phyloP scores from a whole-genome alignment of 2,797 vertebrate species.

The Enteromius fasciolatus region DNA sequence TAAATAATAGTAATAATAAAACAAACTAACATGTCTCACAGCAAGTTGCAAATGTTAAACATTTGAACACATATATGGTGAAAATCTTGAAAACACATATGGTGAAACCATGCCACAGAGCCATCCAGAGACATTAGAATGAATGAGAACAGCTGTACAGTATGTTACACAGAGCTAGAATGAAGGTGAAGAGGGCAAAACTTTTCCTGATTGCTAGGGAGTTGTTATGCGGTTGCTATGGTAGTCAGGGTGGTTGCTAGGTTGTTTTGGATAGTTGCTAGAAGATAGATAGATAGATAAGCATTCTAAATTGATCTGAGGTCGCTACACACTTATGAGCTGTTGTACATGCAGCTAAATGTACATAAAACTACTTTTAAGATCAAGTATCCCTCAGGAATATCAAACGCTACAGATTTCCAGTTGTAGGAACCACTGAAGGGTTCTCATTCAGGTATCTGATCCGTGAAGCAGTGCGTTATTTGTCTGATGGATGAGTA shows the following conservation, averaged over 20 bases:
- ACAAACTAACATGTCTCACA: background rate
- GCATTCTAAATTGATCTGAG: background rate
- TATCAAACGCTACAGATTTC: constrained; percentile 3
- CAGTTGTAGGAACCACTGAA: background rate
- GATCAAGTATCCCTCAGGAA: background rate
- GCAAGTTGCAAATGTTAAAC: background rate
- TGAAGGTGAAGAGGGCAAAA: too few relatives aligned
- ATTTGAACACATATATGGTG: too few relatives aligned
- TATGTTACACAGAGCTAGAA: too few relatives aligned
- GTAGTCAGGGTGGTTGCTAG: too few relatives aligned
- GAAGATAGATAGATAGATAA: background rate
- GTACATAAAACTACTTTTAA: background rate
- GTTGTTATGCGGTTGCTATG: too few relatives aligned
- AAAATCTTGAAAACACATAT: too few relatives aligned
- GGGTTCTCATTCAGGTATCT: constrained; percentile 9
- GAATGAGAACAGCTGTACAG: too few relatives aligned
- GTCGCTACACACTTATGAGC: background rate
- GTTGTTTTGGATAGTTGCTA: too few relatives aligned
- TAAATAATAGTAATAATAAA: background rate
- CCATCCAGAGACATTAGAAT: too few relatives aligned
- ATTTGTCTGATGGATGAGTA: constrained; percentile 42
- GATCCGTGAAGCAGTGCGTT: constrained; percentile 34
- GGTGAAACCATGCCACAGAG: too few relatives aligned
- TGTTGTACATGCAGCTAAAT: background rate
- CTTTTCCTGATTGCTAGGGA: too few relatives aligned